Base-by-base conservation (phyloP, 2,797 vertebrate species). In the Meda fulgida region DNA sequence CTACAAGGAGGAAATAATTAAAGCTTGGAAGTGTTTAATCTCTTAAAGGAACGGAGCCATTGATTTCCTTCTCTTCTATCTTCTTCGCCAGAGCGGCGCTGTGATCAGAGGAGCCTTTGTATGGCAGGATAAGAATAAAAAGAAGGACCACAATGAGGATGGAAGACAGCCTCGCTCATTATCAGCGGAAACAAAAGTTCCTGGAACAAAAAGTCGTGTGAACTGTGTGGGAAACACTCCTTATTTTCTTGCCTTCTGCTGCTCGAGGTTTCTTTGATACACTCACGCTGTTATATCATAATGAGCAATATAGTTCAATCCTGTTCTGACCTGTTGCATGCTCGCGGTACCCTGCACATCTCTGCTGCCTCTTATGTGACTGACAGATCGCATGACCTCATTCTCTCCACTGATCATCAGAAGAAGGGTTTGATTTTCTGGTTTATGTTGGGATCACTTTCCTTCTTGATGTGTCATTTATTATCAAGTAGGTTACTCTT, bases 81-180 rank as follows among this genome's bases (percentile, higher is more conserved):
- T 83, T 78, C 84, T 88, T 89, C 84, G 38, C 93, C 91, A 93
- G 88, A 93, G 80, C 85, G 88, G 85, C 0, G 10, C 86, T 71
- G 91, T 92, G 93, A 95, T 94, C 94, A 95, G 92, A 95, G 88
- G 84, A 91, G 85, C 88, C 92, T 95, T 93, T 93, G 91, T 91
- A 88, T 93, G 89, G 86, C 70, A 80, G 85, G 16, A 14, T 63
- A 40, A 51, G 85, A 88, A 87, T 76, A 86, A 85, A 65, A 90
- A 83, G 69, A 84, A 81, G 87, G 86, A 90, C 79, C 75, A 90
- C 91, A 90, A 91, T 90, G 89, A 87, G 85, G 77, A 88, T 89
- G 89, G 86, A 85, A 93, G 91, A 93, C 90, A 93, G 90, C 89
- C 86, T 81, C 83, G 88, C 92, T 96, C 93, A 96, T 96, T 95